Evolutionary conservation across 1,140 invertebrate species (phyloP), one percentile per base, ranked within the genome.

Genomic region (Sycophila sp.): DNA sequence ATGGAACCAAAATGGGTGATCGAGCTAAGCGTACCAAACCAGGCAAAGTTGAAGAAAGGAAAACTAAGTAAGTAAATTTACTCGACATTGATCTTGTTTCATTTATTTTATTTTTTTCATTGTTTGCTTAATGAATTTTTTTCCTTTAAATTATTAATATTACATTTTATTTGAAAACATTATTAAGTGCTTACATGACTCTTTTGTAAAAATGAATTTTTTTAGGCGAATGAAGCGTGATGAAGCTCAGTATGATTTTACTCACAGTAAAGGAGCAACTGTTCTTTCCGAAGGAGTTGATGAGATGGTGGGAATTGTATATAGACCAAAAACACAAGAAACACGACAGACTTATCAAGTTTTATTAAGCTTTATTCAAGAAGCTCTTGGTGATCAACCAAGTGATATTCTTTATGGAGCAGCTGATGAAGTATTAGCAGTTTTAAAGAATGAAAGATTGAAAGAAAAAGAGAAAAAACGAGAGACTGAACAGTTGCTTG

Each of bases 281-380:
- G 85, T 96, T 8, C 85, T 97, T 0, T 96, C 95, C 22, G 95
- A 96, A 76, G 94, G 94, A 69, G 91, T 95, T 38, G 95, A 97
- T 81, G 96, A 98, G 79, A 93, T 97, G 87, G 94, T 95, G 2
- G 96, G 96, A 40, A 97, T 98, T 75, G 87, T 96, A 34, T 99
- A 99, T 86, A 88, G 96, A 55, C 98, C 98, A 1, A 96, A 99
- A 85, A 99, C 98, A 0, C 95, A 97, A 83, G 97, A 99, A 86
- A 99, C 98, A 0, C 88, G 96, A 65, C 96, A 99, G 80, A 99
- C 97, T 0, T 99, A 99, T 80, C 98, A 99, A 84, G 91, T 98
- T 26, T 87, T 99, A 34, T 87, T 99, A 2, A 96, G 94, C 80
- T 98, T 99, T 77, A 96, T 99, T 78, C 97, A 99, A 88, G 96